These are phyloP conservation scores for Cremastinae sp. DNA, from an alignment of 2,888 invertebrate genomes.

Conservation along the genomic window DNA sequence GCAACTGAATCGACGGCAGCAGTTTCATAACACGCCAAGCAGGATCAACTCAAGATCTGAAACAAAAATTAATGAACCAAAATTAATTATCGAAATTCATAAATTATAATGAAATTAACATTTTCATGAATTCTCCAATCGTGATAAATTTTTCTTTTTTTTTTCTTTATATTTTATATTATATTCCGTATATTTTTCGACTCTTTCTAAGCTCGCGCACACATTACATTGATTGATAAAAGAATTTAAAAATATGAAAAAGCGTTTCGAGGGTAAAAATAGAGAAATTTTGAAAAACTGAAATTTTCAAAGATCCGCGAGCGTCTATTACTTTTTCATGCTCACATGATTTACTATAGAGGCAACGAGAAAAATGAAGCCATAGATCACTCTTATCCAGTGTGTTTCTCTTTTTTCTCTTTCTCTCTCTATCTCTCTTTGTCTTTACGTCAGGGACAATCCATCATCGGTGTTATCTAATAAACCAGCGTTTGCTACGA, in stretches of 20 bases:
- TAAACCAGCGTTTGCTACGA: slow-evolving; percentile 4
- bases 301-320: neutral
- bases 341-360: slow-evolving; percentile 7
- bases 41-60: slow-evolving; percentile 65
- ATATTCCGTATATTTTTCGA: too few species aligned
- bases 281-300: too few species aligned
- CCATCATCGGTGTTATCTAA: slow-evolving; percentile 37
- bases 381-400: slow-evolving; percentile 51
- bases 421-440: slow-evolving; percentile 22
- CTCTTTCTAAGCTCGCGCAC: too few species aligned
- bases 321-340: neutral
- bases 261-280: too few species aligned
- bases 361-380: slow-evolving; percentile 39
- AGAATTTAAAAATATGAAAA: too few species aligned
- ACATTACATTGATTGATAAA: too few species aligned
- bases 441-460: slow-evolving; percentile 38
- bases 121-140: too few species aligned
- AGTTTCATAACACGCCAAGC: slow-evolving; percentile 81
- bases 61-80: slow-evolving; percentile 60
- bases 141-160: too few species aligned
- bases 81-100: neutral
- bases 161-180: too few species aligned
- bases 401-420: slow-evolving; percentile 17
- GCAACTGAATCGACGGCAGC: slow-evolving; percentile 80
- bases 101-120: too few species aligned